Evolutionary conservation across 2,888 invertebrate genomes (phyloP).

Genomic region (Synanthedon myopaeformis): DNA sequence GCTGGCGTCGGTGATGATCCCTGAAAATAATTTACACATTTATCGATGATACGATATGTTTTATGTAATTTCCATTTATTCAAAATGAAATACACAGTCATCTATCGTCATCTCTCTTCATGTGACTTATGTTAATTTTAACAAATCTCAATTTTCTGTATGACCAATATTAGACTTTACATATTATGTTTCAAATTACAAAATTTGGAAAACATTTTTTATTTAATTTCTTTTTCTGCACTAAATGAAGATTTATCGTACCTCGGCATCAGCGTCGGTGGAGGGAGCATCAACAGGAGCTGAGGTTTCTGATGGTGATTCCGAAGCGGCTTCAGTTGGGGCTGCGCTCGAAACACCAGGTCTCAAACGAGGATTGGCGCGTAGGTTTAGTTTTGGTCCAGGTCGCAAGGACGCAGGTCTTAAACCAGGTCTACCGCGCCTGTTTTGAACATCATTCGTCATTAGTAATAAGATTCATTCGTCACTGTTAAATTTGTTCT

Average conservation of each 20-base stretch:
- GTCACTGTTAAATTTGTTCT: too few relatives aligned
- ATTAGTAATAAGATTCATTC: too few relatives aligned
- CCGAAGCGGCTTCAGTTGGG: slow-evolving; percentile 54
- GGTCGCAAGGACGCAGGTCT: slow-evolving; percentile 72
- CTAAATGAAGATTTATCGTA: slow-evolving; percentile 9
- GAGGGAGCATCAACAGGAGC: slow-evolving; percentile 44
- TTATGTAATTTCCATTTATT: too few relatives aligned
- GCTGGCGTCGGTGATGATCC: slow-evolving; percentile 41
- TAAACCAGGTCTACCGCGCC: slow-evolving; percentile 52
- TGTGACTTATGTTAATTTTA: too few relatives aligned
- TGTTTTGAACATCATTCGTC: slow-evolving; percentile 7
- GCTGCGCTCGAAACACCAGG: slow-evolving; percentile 47
- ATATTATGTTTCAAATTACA: too few relatives aligned
- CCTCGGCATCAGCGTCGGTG: slow-evolving; percentile 51
- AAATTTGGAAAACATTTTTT: neutral
- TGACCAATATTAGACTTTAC: too few relatives aligned
- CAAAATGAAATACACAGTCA: too few relatives aligned
- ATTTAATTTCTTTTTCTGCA: neutral
- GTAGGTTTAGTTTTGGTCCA: slow-evolving; percentile 74
- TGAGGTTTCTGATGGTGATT: slow-evolving; percentile 49
- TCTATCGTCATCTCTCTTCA: too few relatives aligned
- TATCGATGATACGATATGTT: neutral
- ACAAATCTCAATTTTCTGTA: too few relatives aligned
- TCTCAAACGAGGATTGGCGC: slow-evolving; percentile 50
- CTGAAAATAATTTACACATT: slow-evolving; percentile 12